Evolutionary conservation across 2,797 vertebrate genomes (phyloP).

Genomic region (Kryptolebias ocellatus): DNA sequence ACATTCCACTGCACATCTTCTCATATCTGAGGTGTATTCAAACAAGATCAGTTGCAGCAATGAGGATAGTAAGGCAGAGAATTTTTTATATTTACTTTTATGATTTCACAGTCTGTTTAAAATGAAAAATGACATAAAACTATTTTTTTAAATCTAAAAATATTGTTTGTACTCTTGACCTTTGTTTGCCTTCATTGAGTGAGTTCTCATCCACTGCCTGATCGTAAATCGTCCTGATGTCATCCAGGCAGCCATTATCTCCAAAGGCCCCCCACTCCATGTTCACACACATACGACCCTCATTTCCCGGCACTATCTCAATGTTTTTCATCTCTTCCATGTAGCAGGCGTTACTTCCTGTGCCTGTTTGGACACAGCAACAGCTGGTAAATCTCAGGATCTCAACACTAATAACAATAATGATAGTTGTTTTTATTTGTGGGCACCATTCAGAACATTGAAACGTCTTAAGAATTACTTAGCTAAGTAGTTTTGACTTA

Average conservation of each 20-base stretch:
- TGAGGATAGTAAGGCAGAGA: no score
- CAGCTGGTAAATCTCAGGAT: not conserved
- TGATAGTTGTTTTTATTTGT: not conserved
- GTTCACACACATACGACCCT: conserved; percentile 96
- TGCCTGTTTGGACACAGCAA: conserved; percentile 81
- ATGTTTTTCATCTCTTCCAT: conserved; percentile 96
- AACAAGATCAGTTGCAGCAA: not conserved
- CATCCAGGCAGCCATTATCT: conserved; percentile 95
- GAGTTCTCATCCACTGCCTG: conserved; percentile 93
- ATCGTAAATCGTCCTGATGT: conserved; percentile 94
- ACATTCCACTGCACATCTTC: conserved; percentile 99
- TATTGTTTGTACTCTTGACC: conserved; percentile 71
- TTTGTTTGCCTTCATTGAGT: conserved; percentile 94
- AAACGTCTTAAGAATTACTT: not conserved
- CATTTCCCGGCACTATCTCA: conserved; percentile 88
- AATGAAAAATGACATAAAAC: no score
- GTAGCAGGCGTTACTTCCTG: conserved; percentile 97
- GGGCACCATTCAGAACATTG: not conserved
- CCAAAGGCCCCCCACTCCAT: conserved; percentile 99
- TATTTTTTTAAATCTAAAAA: not conserved
- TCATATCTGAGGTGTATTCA: conserved; percentile 83
- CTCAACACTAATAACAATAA: not conserved
- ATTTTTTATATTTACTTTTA: no score
- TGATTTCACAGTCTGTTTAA: no score
- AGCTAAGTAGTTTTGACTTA: not conserved